Conservation (phyloP, 2,113 vertebrate species). For the Bubo blakistoni region DNA sequence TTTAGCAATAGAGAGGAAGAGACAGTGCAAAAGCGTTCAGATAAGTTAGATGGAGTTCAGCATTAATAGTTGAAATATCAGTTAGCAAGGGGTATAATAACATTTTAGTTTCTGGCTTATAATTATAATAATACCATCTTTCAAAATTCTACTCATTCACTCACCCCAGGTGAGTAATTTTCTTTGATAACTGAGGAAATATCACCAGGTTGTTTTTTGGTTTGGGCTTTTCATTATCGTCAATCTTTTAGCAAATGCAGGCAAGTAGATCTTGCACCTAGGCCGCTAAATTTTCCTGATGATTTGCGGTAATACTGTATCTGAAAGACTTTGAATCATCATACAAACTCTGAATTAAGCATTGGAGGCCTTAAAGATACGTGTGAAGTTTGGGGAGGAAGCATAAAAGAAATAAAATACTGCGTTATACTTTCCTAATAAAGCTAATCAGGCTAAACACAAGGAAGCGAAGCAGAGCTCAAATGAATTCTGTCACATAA, state of each 20-base stretch:
- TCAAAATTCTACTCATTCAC: background rate
- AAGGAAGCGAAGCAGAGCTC: background rate
- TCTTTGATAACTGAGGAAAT: background rate
- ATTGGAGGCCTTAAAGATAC: background rate
- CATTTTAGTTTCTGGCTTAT: background rate
- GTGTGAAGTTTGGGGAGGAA: background rate
- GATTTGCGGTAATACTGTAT: background rate
- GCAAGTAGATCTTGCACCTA: background rate
- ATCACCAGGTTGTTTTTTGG: background rate
- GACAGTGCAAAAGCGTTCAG: background rate
- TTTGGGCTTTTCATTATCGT: background rate
- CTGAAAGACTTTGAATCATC: background rate
- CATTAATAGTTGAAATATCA: background rate
- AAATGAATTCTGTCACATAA: background rate
- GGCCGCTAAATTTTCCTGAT: background rate
- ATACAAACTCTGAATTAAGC: background rate
- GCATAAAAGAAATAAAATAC: background rate
- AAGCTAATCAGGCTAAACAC: background rate
- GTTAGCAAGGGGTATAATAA: constrained; percentile 3
- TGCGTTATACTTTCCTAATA: background rate
- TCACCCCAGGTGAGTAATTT: background rate
- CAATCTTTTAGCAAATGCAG: background rate
- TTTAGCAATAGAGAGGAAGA: constrained; percentile 22
- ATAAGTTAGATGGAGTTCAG: constrained; percentile 8
- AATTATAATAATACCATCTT: background rate